phyloP scores from a whole-genome alignment of 1,140 invertebrate species.

The Tetramorium simillimum region DNA sequence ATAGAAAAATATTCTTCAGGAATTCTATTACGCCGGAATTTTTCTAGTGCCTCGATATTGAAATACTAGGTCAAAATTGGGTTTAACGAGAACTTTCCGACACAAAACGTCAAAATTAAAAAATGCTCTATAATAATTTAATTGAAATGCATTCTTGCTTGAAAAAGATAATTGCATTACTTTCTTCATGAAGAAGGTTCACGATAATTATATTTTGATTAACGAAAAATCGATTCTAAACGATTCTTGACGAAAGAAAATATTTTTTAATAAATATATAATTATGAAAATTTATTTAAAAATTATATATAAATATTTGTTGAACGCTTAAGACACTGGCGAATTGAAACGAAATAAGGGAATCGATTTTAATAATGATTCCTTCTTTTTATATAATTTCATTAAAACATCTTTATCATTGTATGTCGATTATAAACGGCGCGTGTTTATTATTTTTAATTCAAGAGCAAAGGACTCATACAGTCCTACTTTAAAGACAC shows the following conservation, averaged over 20 bases:
- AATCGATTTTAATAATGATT: constrained; percentile 10
- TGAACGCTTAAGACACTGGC: not conserved
- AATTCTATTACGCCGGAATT: constrained; percentile 40
- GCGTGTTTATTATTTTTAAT: not conserved
- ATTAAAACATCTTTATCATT: not conserved
- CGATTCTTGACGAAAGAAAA: not conserved
- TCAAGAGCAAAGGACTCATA: not conserved
- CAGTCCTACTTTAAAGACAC: not conserved
- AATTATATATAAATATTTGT: not conserved
- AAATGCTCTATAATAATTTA: not conserved
- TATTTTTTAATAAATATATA: not conserved
- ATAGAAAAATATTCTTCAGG: constrained; percentile 29
- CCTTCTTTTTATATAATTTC: not conserved
- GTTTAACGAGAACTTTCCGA: constrained; percentile 27
- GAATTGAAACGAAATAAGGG: not conserved
- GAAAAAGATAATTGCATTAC: not conserved
- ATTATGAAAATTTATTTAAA: not conserved
- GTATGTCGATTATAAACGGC: not conserved
- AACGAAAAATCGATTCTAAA: not conserved
- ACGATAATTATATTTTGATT: not conserved
- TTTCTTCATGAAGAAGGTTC: not conserved
- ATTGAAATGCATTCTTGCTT: constrained; percentile 14
- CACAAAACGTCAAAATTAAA: constrained; percentile 33
- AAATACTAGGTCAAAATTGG: constrained; percentile 50
- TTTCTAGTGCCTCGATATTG: constrained; percentile 37